Evolutionary conservation across 2,113 vertebrate species (phyloP).

Genomic region (Elaphurus davidianus): DNA sequence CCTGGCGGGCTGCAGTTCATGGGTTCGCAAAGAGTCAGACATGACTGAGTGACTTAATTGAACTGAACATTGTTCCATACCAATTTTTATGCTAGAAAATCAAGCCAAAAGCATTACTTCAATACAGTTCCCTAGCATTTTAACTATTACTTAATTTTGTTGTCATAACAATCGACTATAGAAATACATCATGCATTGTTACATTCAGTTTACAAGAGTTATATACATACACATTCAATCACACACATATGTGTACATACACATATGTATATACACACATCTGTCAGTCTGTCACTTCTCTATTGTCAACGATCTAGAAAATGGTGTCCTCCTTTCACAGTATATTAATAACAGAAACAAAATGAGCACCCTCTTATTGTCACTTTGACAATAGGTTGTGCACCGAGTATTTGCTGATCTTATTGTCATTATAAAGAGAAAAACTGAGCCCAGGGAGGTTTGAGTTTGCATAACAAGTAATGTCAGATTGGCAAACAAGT

Average conservation of each 20-base stretch:
- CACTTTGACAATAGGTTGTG: background rate
- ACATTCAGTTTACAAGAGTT: background rate
- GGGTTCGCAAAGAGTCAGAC: no score
- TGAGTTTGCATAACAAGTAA: background rate
- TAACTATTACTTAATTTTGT: background rate
- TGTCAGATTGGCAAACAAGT: background rate
- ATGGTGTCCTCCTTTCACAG: background rate
- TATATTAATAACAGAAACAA: background rate
- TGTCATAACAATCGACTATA: background rate
- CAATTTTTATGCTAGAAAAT: background rate
- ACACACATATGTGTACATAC: no score
- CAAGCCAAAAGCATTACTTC: background rate
- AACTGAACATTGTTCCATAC: background rate
- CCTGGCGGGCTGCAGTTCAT: no score
- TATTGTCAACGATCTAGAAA: background rate
- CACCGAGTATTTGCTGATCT: background rate
- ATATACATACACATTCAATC: background rate
- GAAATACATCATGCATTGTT: background rate
- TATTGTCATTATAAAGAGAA: background rate
- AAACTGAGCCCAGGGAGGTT: background rate
- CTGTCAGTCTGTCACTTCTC: rapidly evolving
- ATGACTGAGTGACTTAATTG: no score
- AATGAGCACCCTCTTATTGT: background rate
- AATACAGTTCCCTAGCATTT: background rate
- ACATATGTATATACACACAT: no score